Base-by-base conservation (phyloP, 1,140 invertebrate genomes). In the Protaetia brevitarsis region DNA sequence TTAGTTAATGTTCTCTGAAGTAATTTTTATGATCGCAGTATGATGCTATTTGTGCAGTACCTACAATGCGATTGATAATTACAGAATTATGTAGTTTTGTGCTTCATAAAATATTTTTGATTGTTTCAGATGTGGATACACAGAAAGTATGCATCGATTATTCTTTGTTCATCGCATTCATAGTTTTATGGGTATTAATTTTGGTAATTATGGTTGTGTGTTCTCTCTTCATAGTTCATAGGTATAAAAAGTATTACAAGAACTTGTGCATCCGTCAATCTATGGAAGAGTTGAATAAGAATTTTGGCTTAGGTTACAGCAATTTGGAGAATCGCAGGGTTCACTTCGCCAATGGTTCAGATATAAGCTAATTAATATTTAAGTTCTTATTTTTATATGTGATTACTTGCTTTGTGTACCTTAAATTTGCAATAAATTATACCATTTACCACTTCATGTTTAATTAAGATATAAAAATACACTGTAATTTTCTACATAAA, bases 121-220 rank as follows among this genome's bases (percentile, higher is more conserved):
- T 19, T 66, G 19, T 77, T 74, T 51, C 56, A 78, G 76, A 77
- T 68, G 71, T 66, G 65, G 58, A 59, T 16, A 76, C 70, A 10
- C 75, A 78, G 68, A 73, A 76, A 72, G 76, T 78, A 5, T 79
- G 77, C 62, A 23, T 79, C 37, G 76, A 79, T 65, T 78, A 73
- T 62, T 77, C 74, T 2, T 60, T 79, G 29, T 66, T 77, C 3
- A 72, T 78, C 34, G 76, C 74, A 26, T 66, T 79, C 34, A 71
- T 77, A 28, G 62, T 77, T 30, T 64, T 69, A 3, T 79, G 76
- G 76, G 63, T 78, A 13, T 31, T 78, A 21, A 64, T 77, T 13
- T 75, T 77, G 73, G 66, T 79, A 4, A n/a, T 72, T 78, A 23
- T 78, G 37, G 64, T 78, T 3, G 70, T 72, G 10, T 68, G 69